A percentile compares a stretch with the other conserved stretches of the same genome.
Evolutionary conservation across 2,113 vertebrate species (phyloP).

Genomic region (Antidorcas marsupialis): DNA sequence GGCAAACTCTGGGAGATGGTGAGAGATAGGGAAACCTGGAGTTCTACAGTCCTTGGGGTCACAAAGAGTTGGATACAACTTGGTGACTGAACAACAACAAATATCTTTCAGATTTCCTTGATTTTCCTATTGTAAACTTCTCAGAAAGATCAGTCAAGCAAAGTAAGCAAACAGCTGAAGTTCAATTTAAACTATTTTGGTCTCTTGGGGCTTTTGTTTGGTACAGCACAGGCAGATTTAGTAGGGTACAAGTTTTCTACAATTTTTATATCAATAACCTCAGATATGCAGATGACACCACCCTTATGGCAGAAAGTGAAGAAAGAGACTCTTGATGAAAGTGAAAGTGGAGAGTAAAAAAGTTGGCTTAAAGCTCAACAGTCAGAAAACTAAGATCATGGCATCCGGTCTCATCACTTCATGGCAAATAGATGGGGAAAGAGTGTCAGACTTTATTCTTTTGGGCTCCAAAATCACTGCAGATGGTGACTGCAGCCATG

Average conservation of each 20-base stretch:
- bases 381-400: too few relatives aligned
- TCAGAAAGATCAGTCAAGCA: not conserved
- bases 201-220: not conserved
- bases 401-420: too few relatives aligned
- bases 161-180: not conserved
- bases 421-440: too few relatives aligned
- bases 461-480: too few relatives aligned
- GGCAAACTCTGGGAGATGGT: not conserved
- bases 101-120: slow-evolving; percentile 22
- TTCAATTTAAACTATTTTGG: not conserved
- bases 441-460: too few relatives aligned
- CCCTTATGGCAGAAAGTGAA: too few relatives aligned
- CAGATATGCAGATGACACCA: too few relatives aligned
- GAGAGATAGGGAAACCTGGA: not conserved
- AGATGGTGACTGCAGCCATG: too few relatives aligned
- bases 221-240: not conserved
- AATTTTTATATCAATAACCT: not conserved
- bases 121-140: not conserved
- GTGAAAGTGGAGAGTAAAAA: too few relatives aligned
- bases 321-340: too few relatives aligned
- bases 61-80: not conserved
- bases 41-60: not conserved
- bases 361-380: too few relatives aligned
- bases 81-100: not conserved
- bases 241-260: not conserved